phyloP scores from a whole-genome alignment of 2,113 vertebrate genomes.

The Loxodonta africana region DNA sequence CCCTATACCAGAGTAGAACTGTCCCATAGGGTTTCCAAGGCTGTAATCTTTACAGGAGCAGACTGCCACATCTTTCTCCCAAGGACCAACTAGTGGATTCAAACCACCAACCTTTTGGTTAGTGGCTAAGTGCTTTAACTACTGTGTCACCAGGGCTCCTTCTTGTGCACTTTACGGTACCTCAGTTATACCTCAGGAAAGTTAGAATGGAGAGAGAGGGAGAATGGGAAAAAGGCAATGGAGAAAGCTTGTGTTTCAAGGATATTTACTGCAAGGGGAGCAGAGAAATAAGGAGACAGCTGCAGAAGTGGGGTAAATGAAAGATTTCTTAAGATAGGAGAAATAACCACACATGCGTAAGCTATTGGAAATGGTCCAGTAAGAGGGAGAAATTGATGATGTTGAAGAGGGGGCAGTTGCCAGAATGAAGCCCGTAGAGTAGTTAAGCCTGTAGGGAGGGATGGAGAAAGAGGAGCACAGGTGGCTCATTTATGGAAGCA shows the following conservation, averaged over 20 bases:
- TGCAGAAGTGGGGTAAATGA: neutral
- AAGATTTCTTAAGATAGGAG: neutral
- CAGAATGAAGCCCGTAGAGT: neutral
- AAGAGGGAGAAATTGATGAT: neutral
- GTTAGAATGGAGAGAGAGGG: neutral
- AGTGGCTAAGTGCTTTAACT: too few relatives aligned
- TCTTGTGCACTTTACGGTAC: neutral
- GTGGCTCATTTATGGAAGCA: neutral
- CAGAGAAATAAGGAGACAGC: slow-evolving; percentile 9
- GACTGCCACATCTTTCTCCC: too few relatives aligned
- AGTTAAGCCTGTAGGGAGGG: neutral
- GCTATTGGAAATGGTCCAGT: neutral
- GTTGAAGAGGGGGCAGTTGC: neutral
- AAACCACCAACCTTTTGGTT: too few relatives aligned
- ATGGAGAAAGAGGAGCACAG: neutral
- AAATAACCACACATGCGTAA: neutral
- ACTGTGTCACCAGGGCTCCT: too few relatives aligned
- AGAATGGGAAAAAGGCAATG: neutral
- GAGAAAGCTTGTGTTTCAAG: neutral
- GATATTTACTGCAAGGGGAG: neutral
- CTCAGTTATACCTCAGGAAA: neutral
- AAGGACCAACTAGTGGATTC: too few relatives aligned
- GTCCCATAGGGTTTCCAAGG: too few relatives aligned
- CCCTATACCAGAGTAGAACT: too few relatives aligned
- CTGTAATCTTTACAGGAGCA: too few relatives aligned